Evolutionary conservation across 2,888 invertebrate species (phyloP).

Genomic region (Drymonia ruficornis): DNA sequence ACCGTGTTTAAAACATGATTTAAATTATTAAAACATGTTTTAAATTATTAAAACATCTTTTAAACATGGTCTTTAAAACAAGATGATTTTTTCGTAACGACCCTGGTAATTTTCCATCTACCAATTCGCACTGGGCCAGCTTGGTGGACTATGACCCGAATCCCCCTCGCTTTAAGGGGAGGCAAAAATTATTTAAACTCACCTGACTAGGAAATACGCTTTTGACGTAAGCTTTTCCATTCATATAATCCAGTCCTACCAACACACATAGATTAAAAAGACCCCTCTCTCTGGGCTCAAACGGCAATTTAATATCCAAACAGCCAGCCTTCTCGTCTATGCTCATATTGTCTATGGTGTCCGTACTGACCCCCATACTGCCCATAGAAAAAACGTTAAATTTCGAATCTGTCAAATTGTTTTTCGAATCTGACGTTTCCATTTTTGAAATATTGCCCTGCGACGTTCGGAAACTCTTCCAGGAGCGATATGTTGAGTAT

Average conservation of each 20-base stretch:
- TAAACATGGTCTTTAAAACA: too few species aligned
- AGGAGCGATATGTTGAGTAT: conserved; percentile 75
- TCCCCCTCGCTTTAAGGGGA: too few species aligned
- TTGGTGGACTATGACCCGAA: too few species aligned
- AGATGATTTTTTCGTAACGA: too few species aligned
- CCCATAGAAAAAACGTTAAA: conserved; percentile 52
- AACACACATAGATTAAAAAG: conserved; percentile 89
- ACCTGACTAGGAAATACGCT: conserved; percentile 88
- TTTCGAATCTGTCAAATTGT: conserved; percentile 63
- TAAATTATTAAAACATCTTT: too few species aligned
- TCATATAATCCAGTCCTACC: conserved; percentile 87
- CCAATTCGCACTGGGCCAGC: background rate
- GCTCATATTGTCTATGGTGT: conserved; percentile 59
- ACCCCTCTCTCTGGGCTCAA: conserved; percentile 68
- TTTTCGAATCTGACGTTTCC: conserved; percentile 59
- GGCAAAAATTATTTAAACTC: conserved; percentile 43
- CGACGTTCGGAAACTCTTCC: conserved; percentile 77
- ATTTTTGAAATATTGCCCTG: conserved; percentile 65
- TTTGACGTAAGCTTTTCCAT: conserved; percentile 88
- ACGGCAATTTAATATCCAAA: conserved; percentile 66
- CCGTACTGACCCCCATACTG: conserved; percentile 49
- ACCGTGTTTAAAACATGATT: too few species aligned
- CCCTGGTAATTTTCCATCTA: too few species aligned
- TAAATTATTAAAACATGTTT: too few species aligned
- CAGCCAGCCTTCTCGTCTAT: conserved; percentile 76